These are phyloP conservation scores for Arvicanthis niloticus DNA, from an alignment of 2,113 vertebrate species.

Conservation along the genomic window DNA sequence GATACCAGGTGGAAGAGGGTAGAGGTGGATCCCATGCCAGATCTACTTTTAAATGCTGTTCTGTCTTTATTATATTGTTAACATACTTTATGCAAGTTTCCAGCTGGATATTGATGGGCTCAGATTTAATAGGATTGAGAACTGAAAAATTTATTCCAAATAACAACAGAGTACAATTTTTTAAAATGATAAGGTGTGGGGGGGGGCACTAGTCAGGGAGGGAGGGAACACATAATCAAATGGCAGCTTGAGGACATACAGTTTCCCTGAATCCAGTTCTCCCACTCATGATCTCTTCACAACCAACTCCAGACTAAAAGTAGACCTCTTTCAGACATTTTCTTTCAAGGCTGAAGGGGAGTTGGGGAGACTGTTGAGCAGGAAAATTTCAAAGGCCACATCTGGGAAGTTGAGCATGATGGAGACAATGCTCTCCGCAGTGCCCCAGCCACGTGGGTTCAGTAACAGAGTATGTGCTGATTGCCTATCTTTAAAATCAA, in stretches of 20 bases:
- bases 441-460: not conserved
- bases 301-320: slow-evolving; percentile 44
- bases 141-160: slow-evolving; percentile 4
- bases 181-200: not conserved
- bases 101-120: slow-evolving; percentile 11
- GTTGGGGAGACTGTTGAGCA: not conserved
- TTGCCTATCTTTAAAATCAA: not conserved
- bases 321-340: slow-evolving; percentile 24
- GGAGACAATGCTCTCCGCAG: not conserved
- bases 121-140: not conserved
- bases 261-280: not conserved
- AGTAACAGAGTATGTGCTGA: not conserved
- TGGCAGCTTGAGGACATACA: not conserved
- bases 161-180: not conserved
- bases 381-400: slow-evolving; percentile 66
- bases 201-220: fast-evolving
- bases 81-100: not conserved
- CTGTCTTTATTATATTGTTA: not conserved
- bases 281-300: slow-evolving; percentile 23
- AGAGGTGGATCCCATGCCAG: too few relatives aligned
- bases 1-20: not conserved
- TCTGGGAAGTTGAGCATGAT: slow-evolving; percentile 15
- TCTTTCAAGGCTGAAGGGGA: slow-evolving; percentile 48
- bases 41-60: not conserved
- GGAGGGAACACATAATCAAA: not conserved